These are phyloP conservation scores for Panopea generosa DNA, from an alignment of 2,888 invertebrate species.

Conservation along the genomic window DNA sequence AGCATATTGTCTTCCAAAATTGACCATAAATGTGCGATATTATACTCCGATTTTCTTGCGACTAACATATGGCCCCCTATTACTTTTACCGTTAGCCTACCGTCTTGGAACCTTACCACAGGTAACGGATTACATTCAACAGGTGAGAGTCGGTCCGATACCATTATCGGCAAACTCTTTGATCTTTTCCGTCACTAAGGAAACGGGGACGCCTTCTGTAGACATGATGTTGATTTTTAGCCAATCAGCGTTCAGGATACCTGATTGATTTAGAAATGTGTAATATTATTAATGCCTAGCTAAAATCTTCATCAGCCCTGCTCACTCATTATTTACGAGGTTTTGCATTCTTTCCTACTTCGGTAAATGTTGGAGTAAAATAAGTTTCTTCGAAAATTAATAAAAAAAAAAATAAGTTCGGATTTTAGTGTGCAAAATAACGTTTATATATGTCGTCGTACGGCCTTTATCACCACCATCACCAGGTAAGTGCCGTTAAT, in stretches of 20 bases:
- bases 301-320: constrained; percentile 30
- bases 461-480: constrained; percentile 56
- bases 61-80: constrained; percentile 28
- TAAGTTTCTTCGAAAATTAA: neutral
- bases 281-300: constrained; percentile 54
- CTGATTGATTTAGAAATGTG: constrained; percentile 57
- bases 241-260: constrained; percentile 50
- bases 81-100: constrained; percentile 25
- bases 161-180: constrained; percentile 44
- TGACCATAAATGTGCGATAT: constrained; percentile 2
- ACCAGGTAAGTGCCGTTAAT: constrained; percentile 47
- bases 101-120: neutral
- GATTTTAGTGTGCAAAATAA: constrained; percentile 31
- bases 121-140: constrained; percentile 14
- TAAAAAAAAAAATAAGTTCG: constrained; percentile 8
- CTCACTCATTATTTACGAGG: constrained; percentile 57
- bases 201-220: constrained; percentile 54
- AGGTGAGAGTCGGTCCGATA: constrained; percentile 57
- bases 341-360: constrained; percentile 12
- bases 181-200: constrained; percentile 49
- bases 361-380: constrained; percentile 12
- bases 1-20: constrained; percentile 29
- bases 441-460: constrained; percentile 61
- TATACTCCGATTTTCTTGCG: constrained; percentile 22
- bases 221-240: constrained; percentile 41